Percentiles rank a stretch among this genome's conserved stretches.
Evolutionary conservation across 1,140 invertebrate genomes (phyloP).

Genomic region (Ceratoteleas bidentatus): DNA sequence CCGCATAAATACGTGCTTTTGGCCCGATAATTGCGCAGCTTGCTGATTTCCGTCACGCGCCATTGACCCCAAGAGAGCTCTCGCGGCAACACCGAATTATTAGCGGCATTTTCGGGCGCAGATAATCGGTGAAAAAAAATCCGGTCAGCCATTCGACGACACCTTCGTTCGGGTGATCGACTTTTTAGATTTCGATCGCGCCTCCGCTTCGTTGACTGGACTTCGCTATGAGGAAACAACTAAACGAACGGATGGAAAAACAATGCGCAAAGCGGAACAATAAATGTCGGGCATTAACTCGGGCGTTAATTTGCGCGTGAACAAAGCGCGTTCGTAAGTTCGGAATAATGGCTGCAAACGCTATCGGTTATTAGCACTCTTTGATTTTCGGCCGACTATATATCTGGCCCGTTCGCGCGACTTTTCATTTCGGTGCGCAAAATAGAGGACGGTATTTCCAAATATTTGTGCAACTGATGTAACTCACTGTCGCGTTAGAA

Average conservation of each 20-base stretch:
- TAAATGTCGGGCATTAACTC: conserved; percentile 23
- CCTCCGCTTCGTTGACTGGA: too few species aligned
- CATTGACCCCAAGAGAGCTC: conserved; percentile 54
- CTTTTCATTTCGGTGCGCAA: conserved; percentile 21
- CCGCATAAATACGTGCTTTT: conserved; percentile 66
- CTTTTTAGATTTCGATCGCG: too few species aligned
- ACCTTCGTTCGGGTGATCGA: too few species aligned
- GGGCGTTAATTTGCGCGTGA: conserved; percentile 13
- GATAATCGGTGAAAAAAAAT: too few species aligned
- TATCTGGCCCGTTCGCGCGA: not conserved
- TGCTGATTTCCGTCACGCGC: conserved; percentile 57
- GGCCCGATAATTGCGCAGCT: conserved; percentile 61
- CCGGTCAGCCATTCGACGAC: too few species aligned
- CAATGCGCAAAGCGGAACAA: conserved; percentile 13
- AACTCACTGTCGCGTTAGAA: conserved; percentile 4
- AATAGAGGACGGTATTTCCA: conserved; percentile 24
- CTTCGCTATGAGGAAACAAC: not conserved
- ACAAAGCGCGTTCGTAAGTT: conserved; percentile 29
- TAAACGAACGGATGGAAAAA: conserved; percentile 16
- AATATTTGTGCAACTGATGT: conserved; percentile 19
- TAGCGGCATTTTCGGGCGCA: too few species aligned
- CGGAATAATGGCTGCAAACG: conserved; percentile 11
- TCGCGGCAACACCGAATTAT: conserved; percentile 44
- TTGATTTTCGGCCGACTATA: too few species aligned
- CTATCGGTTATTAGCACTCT: too few species aligned